Evolutionary conservation across 2,113 vertebrate genomes (phyloP).

Genomic region (Ammodytes dubius): DNA sequence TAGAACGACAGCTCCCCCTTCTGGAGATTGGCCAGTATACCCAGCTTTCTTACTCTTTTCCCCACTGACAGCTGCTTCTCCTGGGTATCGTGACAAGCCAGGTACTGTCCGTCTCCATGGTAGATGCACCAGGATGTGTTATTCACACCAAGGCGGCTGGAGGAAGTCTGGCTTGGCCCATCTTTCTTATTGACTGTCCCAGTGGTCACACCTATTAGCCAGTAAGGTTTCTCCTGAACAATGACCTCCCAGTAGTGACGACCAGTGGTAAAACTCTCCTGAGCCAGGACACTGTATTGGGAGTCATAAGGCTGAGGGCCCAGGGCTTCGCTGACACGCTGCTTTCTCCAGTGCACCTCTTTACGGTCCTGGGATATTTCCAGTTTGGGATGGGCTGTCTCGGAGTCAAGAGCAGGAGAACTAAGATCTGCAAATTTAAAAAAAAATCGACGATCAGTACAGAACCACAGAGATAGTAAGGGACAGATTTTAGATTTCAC

Average conservation of each 20-base stretch:
- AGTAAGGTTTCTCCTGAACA: constrained; percentile 84
- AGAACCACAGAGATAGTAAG: constrained; percentile 1
- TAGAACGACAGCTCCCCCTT: constrained; percentile 81
- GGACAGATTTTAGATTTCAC: constrained; percentile 26
- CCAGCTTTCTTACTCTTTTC: constrained; percentile 74
- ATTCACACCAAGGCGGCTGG: constrained; percentile 46
- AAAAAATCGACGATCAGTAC: constrained; percentile 23
- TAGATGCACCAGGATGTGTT: constrained; percentile 79
- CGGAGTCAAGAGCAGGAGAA: constrained; percentile 73
- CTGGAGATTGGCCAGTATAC: constrained; percentile 71
- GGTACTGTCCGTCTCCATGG: constrained; percentile 76
- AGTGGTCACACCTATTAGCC: constrained; percentile 80
- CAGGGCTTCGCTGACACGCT: constrained; percentile 36
- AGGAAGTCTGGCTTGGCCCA: not conserved
- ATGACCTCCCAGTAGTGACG: constrained; percentile 84
- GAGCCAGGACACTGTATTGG: constrained; percentile 79
- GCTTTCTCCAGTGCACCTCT: constrained; percentile 79
- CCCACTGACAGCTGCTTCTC: constrained; percentile 71
- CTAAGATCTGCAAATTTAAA: constrained; percentile 75
- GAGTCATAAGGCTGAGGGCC: constrained; percentile 60
- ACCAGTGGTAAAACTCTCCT: constrained; percentile 71
- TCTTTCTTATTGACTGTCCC: constrained; percentile 36
- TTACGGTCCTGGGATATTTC: constrained; percentile 77
- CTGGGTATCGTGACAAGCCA: constrained; percentile 75
- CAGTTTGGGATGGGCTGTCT: constrained; percentile 78